A percentile compares a stretch with the other conserved stretches of the same genome.
These are phyloP conservation scores for Stratiolaelaps scimitus DNA, from an alignment of 1,140 invertebrate species.

Conservation along the genomic window DNA sequence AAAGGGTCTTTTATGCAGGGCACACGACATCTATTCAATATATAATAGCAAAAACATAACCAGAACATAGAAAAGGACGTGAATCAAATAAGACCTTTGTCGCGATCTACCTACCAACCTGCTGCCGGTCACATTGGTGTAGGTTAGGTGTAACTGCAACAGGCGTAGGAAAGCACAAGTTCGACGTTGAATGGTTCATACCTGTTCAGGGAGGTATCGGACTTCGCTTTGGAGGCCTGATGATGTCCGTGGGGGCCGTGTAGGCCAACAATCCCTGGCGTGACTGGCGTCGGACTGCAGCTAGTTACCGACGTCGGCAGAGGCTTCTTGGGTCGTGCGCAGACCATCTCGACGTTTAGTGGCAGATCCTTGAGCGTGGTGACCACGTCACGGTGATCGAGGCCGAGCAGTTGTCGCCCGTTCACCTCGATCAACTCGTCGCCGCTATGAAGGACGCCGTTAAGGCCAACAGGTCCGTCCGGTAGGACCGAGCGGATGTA, in stretches of 20 bases:
- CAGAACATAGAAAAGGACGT: too few species aligned
- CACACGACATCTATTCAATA: too few species aligned
- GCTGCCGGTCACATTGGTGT: too few species aligned
- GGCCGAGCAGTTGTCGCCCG: conserved; percentile 77
- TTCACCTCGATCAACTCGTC: conserved; percentile 89
- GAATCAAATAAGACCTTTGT: too few species aligned
- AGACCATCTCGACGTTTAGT: conserved; percentile 82
- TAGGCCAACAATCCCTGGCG: too few species aligned
- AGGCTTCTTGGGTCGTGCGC: conserved; percentile 54
- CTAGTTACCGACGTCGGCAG: conserved; percentile 33
- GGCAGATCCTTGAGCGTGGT: conserved; percentile 87
- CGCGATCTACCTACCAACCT: too few species aligned
- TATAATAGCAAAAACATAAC: too few species aligned
- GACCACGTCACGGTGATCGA: conserved; percentile 91
- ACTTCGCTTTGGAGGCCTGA: conserved; percentile 65
- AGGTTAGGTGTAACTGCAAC: too few species aligned
- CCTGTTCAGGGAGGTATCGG: conserved; percentile 66
- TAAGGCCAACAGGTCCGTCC: conserved; percentile 83
- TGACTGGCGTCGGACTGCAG: conserved; percentile 8
- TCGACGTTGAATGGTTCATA: background rate
- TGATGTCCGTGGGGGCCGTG: too few species aligned
- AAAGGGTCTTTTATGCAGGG: too few species aligned
- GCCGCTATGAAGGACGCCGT: conserved; percentile 61
- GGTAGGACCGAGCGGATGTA: conserved; percentile 82
- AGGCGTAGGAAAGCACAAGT: background rate